phyloP scores from a whole-genome alignment of 2,888 invertebrate species.

The Caenorhabditis wallacei region DNA sequence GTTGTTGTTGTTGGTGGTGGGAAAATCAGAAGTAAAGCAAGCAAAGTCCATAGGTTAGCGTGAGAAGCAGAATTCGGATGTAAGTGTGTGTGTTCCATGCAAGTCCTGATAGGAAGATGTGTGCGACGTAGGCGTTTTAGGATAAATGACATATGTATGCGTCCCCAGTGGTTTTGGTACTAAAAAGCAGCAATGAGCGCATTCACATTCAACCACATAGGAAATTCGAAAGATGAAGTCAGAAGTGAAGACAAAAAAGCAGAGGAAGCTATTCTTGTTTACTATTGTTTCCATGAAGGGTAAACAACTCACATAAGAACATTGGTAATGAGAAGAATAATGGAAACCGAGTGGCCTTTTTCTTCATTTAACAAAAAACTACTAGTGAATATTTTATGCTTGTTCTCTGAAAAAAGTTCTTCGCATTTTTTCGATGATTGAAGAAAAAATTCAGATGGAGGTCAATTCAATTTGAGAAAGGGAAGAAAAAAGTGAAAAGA shows the following conservation, averaged over 20 bases:
- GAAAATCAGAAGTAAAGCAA: slow-evolving; percentile 2
- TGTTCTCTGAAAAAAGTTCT: not conserved
- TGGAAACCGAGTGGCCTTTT: not conserved
- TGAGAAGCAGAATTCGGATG: slow-evolving; percentile 26
- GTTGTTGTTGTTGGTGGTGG: slow-evolving; percentile 30
- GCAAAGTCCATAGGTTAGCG: slow-evolving; percentile 16
- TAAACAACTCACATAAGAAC: slow-evolving; percentile 33
- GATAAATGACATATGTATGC: slow-evolving; percentile 66
- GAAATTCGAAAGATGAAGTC: slow-evolving; percentile 11
- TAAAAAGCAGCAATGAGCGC: slow-evolving; percentile 17
- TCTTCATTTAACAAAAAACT: not conserved
- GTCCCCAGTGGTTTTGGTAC: slow-evolving; percentile 53
- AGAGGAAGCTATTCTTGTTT: slow-evolving; percentile 8
- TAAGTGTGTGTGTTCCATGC: slow-evolving; percentile 24
- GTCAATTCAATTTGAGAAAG: slow-evolving; percentile 26
- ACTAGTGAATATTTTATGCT: slow-evolving; percentile 15
- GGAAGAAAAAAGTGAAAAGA: slow-evolving; percentile 16
- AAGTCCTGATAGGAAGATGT: slow-evolving; percentile 43
- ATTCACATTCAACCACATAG: slow-evolving; percentile 4
- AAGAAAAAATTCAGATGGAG: not conserved
- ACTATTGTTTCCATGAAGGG: slow-evolving; percentile 22
- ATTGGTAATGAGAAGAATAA: slow-evolving; percentile 32
- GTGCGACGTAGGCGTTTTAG: slow-evolving; percentile 19
- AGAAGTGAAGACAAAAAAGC: slow-evolving; percentile 29
- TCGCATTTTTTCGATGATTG: not conserved